Conservation (phyloP, 2,113 vertebrate genomes). For the Terrapene triunguis region DNA sequence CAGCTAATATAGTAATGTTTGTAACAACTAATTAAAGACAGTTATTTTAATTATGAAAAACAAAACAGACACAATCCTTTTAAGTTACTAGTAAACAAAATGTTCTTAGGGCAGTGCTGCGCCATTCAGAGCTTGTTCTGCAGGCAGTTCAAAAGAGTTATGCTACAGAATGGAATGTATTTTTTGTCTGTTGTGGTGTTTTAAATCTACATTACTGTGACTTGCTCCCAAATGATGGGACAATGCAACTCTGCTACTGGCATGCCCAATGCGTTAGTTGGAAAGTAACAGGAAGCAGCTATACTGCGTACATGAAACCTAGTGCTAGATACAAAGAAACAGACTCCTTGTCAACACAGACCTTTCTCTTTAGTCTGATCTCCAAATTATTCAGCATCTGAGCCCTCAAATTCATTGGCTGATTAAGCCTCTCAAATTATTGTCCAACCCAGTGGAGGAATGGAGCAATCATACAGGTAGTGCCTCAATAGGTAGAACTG, state of each 20-base stretch:
- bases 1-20: conserved; percentile 6
- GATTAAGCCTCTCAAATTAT: not conserved
- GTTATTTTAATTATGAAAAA: conserved; percentile 15
- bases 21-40: conserved; percentile 34
- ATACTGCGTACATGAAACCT: not conserved
- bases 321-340: not conserved
- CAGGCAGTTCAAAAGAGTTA: conserved; percentile 20
- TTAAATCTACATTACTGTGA: not conserved
- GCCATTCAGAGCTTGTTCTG: conserved; percentile 1
- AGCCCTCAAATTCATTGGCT: not conserved
- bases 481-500: not conserved
- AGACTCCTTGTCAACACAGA: not conserved
- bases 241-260: not conserved
- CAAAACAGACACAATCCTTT: conserved; percentile 6
- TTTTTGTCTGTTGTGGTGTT: not conserved
- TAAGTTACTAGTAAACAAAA: not conserved
- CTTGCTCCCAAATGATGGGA: not conserved
- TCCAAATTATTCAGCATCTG: not conserved
- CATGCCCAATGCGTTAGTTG: not conserved
- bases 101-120: not conserved
- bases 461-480: not conserved
- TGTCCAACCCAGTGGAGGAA: not conserved
- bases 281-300: not conserved
- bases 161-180: not conserved
- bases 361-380: not conserved